Evolutionary conservation across 2,888 invertebrate genomes (phyloP).

Genomic region (Chaitophorus viminalis): DNA sequence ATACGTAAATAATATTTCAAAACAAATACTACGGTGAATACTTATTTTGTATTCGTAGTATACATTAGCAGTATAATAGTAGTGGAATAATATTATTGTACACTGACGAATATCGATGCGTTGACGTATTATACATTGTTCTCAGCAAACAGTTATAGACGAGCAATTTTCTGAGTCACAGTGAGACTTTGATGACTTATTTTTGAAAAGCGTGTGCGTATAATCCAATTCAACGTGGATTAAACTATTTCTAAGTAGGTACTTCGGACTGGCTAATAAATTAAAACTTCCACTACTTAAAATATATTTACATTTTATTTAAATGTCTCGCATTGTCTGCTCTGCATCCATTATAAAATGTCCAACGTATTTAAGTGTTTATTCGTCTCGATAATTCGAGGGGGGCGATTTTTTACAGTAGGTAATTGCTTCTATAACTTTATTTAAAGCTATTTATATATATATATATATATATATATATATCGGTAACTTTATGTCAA

Average conservation of each 20-base stretch:
- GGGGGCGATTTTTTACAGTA: neutral
- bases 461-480: neutral
- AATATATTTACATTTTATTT: conserved; percentile 7
- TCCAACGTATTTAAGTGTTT: neutral
- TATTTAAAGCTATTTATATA: neutral
- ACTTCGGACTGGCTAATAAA: neutral
- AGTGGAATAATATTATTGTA: neutral
- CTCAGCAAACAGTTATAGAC: neutral
- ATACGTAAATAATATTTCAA: neutral
- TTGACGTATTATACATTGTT: neutral
- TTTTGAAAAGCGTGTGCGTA: neutral
- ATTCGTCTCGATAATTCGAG: neutral
- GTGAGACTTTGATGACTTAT: neutral
- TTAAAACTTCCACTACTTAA: neutral
- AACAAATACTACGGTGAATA: neutral
- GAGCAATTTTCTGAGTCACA: neutral
- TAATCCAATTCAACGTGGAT: neutral
- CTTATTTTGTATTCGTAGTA: neutral
- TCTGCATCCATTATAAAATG: neutral
- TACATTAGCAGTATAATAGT: neutral
- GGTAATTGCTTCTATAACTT: conserved; percentile 13
- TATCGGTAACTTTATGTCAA: neutral
- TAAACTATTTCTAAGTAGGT: neutral
- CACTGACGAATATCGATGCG: neutral
- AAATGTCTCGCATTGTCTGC: neutral